These are phyloP conservation scores for Hesperophylax magnus DNA, from an alignment of 1,140 invertebrate genomes.

Conservation along the genomic window DNA sequence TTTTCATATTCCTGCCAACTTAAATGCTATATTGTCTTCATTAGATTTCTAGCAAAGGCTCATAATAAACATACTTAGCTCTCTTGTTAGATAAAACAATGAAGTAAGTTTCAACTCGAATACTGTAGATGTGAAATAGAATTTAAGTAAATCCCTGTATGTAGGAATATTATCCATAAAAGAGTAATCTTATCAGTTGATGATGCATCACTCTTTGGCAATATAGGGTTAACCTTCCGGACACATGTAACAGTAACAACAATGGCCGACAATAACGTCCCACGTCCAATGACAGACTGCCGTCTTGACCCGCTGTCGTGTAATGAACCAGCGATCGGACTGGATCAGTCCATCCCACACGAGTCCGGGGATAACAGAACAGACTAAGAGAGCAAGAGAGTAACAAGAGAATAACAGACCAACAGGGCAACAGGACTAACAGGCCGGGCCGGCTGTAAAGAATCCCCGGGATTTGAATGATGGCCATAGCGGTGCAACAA, in stretches of 20 bases:
- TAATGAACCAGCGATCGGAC: slow-evolving; percentile 33
- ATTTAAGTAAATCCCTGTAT: not conserved
- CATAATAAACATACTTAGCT: not conserved
- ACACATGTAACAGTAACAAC: not conserved
- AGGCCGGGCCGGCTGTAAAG: slow-evolving; percentile 6
- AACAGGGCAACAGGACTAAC: not conserved
- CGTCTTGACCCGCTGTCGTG: slow-evolving; percentile 16
- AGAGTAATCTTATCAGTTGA: not conserved
- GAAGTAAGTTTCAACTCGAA: not conserved
- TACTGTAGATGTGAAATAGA: not conserved
- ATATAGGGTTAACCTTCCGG: slow-evolving; percentile 14
- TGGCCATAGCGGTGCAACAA: slow-evolving; percentile 46
- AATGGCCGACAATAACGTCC: slow-evolving; percentile 1
- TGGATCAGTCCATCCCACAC: slow-evolving; percentile 23
- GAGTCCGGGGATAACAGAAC: not conserved
- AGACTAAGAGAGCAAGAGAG: not conserved
- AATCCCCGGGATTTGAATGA: slow-evolving; percentile 38
- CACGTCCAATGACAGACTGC: slow-evolving; percentile 23
- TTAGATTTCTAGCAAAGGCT: not conserved
- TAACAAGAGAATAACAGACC: not conserved
- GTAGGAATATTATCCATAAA: not conserved
- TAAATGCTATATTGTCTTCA: slow-evolving; percentile 5
- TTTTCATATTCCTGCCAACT: slow-evolving; percentile 31
- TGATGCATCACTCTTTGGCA: not conserved
- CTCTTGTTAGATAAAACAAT: not conserved